Conservation (phyloP, 2,113 vertebrate genomes). For the Raja brachyura region DNA sequence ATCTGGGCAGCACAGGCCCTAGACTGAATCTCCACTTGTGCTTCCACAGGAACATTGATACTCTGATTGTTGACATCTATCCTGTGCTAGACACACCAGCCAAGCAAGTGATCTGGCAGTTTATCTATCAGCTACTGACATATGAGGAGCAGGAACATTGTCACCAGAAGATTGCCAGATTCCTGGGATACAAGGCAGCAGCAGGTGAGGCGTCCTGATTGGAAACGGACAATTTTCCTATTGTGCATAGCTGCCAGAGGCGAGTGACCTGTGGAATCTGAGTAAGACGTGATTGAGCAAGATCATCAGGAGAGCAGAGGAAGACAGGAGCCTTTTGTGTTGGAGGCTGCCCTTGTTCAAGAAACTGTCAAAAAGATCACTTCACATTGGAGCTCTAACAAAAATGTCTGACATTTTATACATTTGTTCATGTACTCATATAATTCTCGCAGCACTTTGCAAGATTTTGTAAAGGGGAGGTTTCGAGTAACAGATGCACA, state of each 20-base stretch:
- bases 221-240: background rate
- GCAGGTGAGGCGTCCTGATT: conserved; percentile 53
- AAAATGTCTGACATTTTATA: background rate
- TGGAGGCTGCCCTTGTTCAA: background rate
- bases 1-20: background rate
- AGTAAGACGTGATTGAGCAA: background rate
- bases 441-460: background rate
- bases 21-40: background rate
- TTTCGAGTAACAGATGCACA: background rate
- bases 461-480: background rate
- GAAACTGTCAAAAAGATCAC: conserved; percentile 25
- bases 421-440: background rate
- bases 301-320: background rate
- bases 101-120: conserved; percentile 98
- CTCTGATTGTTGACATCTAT: conserved; percentile 88
- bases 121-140: conserved; percentile 92
- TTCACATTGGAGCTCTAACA: background rate
- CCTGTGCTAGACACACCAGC: conserved; percentile 90
- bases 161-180: conserved; percentile 89
- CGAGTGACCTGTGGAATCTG: background rate
- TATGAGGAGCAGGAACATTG: conserved; percentile 95
- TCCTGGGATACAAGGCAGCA: conserved; percentile 80
- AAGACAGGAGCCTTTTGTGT: conserved; percentile 6
- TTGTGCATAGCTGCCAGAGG: fast-evolving
- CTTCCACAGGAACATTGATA: conserved; percentile 83